Evolutionary conservation across 2,888 invertebrate genomes (phyloP), one percentile per base, ranked within the genome.

Genomic region (Nomada hirtipes): DNA sequence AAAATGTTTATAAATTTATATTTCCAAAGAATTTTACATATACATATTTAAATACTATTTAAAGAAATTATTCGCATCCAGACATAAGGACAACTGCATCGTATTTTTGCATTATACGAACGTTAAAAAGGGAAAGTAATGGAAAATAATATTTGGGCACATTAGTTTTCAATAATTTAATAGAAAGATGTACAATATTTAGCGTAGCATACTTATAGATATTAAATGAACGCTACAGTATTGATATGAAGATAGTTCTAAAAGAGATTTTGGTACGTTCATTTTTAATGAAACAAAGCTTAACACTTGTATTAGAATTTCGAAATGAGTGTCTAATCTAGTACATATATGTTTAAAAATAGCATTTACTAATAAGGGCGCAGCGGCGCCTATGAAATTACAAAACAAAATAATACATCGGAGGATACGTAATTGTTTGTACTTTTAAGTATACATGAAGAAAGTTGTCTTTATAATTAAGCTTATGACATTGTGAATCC

Each of bases 281-380:
- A 36, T 29, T 61, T 63, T n/a, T 0, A 1, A 0, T 23, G 9
- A 11, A 13, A 42, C 15, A 20, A 68, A 55, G 26, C n/a, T 20
- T 44, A 1, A 2, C 0, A 7, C 36, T 36, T 0, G 7, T 10
- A 23, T 2, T 61, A 4, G 57, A 57, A 78, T 69, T 78, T 59
- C 15, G 29, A 60, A 70, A 36, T 10, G 59, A 60, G 79, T 79
- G 36, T 70, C 64, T n/a, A 13, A 50, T 79, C 64, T 79, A 79
- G 29, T 29, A 26, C n/a, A 70, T 29, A n/a, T 23, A 70, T 29
- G 20, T 79, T 79, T 53, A 60, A 79, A 47, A 70, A 59, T 64
- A 65, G 47, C 23, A 70, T 42, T 20, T 64, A 42, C n/a, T 65
- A 77, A 64, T 42, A 63, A 57, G 44, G 44, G 59, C 52, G 79